These are phyloP conservation scores for Agriopis leucophaearia DNA, from an alignment of 2,888 invertebrate genomes.

Conservation along the genomic window DNA sequence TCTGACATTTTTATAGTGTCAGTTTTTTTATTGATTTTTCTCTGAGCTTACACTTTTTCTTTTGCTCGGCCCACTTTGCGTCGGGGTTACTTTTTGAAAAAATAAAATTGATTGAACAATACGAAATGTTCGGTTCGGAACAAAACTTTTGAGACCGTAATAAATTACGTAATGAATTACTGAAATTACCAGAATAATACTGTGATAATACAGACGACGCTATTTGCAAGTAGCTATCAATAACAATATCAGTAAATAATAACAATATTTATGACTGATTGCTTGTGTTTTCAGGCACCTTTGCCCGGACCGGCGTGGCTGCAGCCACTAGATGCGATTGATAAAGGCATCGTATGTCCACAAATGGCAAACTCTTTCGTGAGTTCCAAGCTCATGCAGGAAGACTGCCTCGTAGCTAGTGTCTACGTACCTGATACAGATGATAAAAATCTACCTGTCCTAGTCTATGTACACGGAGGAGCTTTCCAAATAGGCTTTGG, in stretches of 20 bases:
- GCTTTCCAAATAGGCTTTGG: constrained; percentile 54
- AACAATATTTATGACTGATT: constrained; percentile 1
- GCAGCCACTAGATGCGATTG: constrained; percentile 49
- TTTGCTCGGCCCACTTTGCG: too few relatives aligned
- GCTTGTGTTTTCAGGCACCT: constrained; percentile 53
- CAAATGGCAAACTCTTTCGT: not conserved
- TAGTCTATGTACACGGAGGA: constrained; percentile 61
- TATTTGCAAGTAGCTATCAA: not conserved
- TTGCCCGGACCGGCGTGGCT: constrained; percentile 55
- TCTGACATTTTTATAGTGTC: too few relatives aligned
- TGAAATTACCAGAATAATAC: not conserved
- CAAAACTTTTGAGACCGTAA: not conserved
- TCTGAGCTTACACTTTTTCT: too few relatives aligned
- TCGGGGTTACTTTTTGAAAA: too few relatives aligned
- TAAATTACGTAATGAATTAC: not conserved
- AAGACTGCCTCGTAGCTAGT: constrained; percentile 71
- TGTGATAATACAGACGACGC: not conserved
- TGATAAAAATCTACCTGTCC: constrained; percentile 53
- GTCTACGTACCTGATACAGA: constrained; percentile 67
- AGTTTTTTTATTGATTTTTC: too few relatives aligned
- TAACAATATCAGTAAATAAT: not conserved
- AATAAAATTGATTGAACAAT: too few relatives aligned
- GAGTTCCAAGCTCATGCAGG: constrained; percentile 43
- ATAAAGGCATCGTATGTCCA: constrained; percentile 55
- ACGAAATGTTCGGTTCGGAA: too few relatives aligned